These are phyloP conservation scores for Cariama cristata DNA, from an alignment of 2,113 vertebrate species.

Conservation along the genomic window DNA sequence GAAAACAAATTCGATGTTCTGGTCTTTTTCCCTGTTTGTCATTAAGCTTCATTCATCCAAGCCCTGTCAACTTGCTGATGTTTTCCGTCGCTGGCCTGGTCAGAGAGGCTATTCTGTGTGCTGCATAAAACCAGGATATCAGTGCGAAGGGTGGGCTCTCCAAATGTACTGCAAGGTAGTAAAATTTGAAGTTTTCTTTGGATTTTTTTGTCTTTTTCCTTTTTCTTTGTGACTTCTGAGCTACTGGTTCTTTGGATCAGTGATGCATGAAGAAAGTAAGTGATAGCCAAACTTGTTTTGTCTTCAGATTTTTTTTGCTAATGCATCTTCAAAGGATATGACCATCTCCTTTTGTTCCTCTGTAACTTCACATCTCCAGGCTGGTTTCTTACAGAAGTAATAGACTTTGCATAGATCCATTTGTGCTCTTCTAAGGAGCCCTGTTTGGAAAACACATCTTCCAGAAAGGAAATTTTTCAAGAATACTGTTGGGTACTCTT, in stretches of 20 bases:
- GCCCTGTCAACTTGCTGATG: not conserved
- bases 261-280: not conserved
- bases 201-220: not conserved
- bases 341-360: not conserved
- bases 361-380: not conserved
- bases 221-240: not conserved
- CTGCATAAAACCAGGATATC: not conserved
- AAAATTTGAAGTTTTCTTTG: not conserved
- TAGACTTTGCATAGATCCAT: not conserved
- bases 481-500: not conserved
- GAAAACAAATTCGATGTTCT: not conserved
- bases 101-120: not conserved
- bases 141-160: not conserved
- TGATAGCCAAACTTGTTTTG: not conserved
- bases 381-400: not conserved
- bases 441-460: not conserved
- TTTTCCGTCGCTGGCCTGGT: not conserved
- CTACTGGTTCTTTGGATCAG: not conserved
- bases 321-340: not conserved
- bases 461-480: not conserved
- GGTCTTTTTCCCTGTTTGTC: not conserved
- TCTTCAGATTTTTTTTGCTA: not conserved
- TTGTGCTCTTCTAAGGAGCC: not conserved
- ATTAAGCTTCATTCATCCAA: not conserved
- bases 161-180: not conserved